Evolutionary conservation across 2,888 invertebrate species (phyloP).

Genomic region (Dynastes grantii): DNA sequence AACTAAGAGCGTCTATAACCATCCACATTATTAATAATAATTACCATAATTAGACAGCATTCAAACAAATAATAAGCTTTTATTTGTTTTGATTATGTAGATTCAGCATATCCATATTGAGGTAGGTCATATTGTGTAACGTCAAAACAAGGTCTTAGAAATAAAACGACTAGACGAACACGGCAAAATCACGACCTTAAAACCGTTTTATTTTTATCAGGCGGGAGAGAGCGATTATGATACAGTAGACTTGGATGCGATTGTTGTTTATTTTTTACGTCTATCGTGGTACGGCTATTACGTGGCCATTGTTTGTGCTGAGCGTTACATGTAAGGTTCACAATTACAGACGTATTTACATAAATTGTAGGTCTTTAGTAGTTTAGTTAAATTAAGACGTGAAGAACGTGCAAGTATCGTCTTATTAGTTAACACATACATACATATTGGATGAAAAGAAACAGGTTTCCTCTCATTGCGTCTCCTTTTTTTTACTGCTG

Average conservation of each 20-base stretch:
- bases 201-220: constrained; percentile 35
- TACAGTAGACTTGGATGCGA: constrained; percentile 9
- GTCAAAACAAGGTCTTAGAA: constrained; percentile 38
- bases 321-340: too few species aligned
- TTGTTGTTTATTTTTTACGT: constrained; percentile 10
- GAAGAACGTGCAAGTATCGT: too few species aligned
- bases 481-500: too few species aligned
- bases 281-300: constrained; percentile 48
- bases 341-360: background rate
- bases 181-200: constrained; percentile 29
- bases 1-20: background rate
- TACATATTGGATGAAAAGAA: too few species aligned
- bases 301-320: constrained; percentile 43
- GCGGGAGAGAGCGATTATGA: constrained; percentile 11
- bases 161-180: constrained; percentile 36
- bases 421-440: too few species aligned
- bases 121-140: constrained; percentile 44
- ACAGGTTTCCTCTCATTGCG: too few species aligned
- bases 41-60: constrained; percentile 26
- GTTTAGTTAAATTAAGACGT: background rate
- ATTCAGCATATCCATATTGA: constrained; percentile 26
- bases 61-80: constrained; percentile 8
- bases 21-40: constrained; percentile 25
- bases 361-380: background rate
- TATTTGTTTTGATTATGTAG: constrained; percentile 32